A percentile compares a stretch with the other conserved stretches of the same genome.
Conservation (phyloP, 2,797 vertebrate genomes). For the Crenuchus spilurus region DNA sequence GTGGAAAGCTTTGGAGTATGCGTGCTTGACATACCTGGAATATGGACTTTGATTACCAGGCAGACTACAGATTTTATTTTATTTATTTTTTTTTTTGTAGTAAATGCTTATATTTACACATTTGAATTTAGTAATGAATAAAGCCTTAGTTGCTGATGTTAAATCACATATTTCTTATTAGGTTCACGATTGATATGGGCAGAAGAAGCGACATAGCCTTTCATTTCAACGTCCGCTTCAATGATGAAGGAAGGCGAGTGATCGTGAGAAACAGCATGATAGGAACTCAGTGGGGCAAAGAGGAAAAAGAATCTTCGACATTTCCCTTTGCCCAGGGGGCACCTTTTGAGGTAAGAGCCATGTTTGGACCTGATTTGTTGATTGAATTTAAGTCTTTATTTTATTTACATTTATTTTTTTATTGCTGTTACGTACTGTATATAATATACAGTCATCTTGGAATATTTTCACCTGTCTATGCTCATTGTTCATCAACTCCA, state of each 20-base stretch:
- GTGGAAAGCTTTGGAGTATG: no score
- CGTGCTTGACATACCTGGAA: no score
- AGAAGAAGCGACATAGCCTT: conserved; percentile 56
- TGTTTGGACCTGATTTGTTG: conserved; percentile 8
- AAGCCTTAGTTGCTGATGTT: no score
- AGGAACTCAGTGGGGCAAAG: conserved; percentile 51
- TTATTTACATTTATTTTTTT: not conserved
- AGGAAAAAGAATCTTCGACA: conserved; percentile 45
- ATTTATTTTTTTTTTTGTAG: not conserved
- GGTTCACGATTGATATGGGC: conserved; percentile 56
- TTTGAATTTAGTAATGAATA: not conserved
- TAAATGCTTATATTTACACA: not conserved
- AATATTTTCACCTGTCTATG: no score
- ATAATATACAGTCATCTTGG: no score
- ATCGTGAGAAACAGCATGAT: conserved; percentile 59
- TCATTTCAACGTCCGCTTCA: conserved; percentile 62
- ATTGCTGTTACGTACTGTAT: no score
- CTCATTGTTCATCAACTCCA: no score
- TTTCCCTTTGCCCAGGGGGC: conserved; percentile 59
- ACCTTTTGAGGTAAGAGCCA: conserved; percentile 61
- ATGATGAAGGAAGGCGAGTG: conserved; percentile 45
- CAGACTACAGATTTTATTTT: no score
- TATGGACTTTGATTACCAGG: no score
- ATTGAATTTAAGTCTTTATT: not conserved
- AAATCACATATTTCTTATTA: conserved; percentile 19